Conservation (phyloP, 2,888 invertebrate genomes). For the Conomelus anceps region DNA sequence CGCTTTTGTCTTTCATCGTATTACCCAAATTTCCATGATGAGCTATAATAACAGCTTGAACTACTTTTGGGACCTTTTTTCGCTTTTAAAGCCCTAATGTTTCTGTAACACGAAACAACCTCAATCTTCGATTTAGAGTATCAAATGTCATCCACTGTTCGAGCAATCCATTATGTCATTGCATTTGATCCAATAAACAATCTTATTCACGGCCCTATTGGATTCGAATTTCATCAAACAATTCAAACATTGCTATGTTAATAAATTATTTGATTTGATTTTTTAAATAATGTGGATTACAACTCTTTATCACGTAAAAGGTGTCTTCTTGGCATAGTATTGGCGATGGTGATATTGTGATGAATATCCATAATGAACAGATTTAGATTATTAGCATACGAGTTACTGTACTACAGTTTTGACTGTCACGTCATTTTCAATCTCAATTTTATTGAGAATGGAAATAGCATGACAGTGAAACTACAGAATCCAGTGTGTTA, state of each 20-base stretch:
- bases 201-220: background rate
- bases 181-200: background rate
- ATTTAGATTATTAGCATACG: too few relatives aligned
- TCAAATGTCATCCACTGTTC: background rate
- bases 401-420: too few relatives aligned
- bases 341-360: too few relatives aligned
- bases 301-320: too few relatives aligned
- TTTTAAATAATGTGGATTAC: too few relatives aligned
- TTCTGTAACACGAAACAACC: background rate
- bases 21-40: background rate
- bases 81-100: background rate
- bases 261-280: too few relatives aligned
- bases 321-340: too few relatives aligned
- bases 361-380: too few relatives aligned
- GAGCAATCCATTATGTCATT: background rate
- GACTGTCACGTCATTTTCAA: too few relatives aligned
- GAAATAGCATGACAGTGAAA: too few relatives aligned
- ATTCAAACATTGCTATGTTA: background rate
- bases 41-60: background rate
- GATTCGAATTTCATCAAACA: background rate
- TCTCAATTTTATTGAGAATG: too few relatives aligned
- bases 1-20: background rate
- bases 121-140: background rate
- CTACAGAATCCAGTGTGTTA: too few relatives aligned
- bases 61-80: background rate